Evolutionary conservation across 2,797 vertebrate species (phyloP).

Genomic region (Chiroxiphia lanceolata): DNA sequence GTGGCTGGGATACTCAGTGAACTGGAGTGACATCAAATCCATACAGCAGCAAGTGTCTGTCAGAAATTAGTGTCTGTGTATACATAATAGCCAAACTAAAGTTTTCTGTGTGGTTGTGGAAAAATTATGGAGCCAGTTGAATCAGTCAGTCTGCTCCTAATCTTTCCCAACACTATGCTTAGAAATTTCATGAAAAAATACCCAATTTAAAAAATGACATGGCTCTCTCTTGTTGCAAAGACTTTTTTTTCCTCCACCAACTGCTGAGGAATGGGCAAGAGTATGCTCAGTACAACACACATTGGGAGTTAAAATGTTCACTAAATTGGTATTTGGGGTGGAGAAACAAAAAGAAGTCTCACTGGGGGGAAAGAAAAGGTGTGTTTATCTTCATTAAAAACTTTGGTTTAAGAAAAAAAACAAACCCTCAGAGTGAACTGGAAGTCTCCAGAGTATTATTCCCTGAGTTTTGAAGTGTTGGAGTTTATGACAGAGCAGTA

Average conservation of each 20-base stretch:
- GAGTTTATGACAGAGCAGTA: neutral
- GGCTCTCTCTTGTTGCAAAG: neutral
- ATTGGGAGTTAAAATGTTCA: neutral
- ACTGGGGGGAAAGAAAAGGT: neutral
- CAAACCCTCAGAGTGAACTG: neutral
- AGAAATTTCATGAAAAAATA: constrained; percentile 42
- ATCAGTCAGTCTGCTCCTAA: neutral
- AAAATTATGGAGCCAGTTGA: neutral
- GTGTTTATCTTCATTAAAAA: neutral
- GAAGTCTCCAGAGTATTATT: neutral
- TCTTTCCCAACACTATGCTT: neutral
- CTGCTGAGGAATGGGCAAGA: neutral
- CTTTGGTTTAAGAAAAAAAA: neutral
- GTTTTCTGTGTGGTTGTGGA: neutral
- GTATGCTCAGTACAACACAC: neutral
- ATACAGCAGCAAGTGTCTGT: neutral
- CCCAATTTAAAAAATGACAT: constrained; percentile 36
- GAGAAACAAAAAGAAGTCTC: neutral
- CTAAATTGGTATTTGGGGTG: neutral
- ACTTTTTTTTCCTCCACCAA: neutral
- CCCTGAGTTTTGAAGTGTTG: neutral
- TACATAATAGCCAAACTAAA: neutral
- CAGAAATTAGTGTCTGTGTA: neutral
- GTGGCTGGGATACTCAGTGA: neutral
- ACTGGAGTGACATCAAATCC: neutral